A percentile compares a stretch with the other conserved stretches of the same genome.
Conservation (phyloP, 2,113 vertebrate genomes). For the Campylomormyrus numenius region DNA sequence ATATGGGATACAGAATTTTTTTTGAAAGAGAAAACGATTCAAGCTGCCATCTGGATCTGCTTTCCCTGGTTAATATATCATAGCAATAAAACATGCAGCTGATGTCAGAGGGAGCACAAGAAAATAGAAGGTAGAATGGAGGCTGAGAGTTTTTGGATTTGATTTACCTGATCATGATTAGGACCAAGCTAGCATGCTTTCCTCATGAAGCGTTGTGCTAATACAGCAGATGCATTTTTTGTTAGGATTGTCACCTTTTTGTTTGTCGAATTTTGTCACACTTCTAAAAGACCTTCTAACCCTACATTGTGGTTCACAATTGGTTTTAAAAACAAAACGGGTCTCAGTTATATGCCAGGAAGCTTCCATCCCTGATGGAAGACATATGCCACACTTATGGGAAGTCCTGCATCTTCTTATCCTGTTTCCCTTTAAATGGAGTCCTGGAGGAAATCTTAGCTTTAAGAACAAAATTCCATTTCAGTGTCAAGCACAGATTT, state of each 20-base stretch:
- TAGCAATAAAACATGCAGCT: constrained; percentile 2
- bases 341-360: neutral
- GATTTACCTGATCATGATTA: neutral
- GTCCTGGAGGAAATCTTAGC: neutral
- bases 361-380: neutral
- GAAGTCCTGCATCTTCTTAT: neutral
- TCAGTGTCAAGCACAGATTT: neutral
- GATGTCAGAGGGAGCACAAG: neutral
- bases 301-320: neutral
- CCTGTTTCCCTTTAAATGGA: neutral
- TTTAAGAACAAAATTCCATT: neutral
- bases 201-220: neutral
- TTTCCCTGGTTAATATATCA: constrained; percentile 4
- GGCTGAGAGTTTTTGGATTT: neutral
- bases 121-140: neutral
- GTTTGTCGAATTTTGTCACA: neutral
- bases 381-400: neutral
- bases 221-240: neutral
- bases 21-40: neutral
- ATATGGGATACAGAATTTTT: neutral
- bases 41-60: constrained; percentile 10
- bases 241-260: neutral
- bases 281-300: neutral
- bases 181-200: neutral
- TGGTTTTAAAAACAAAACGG: neutral